Evolutionary conservation across 2,797 vertebrate genomes (phyloP).

Genomic region (Novumbra hubbsi): DNA sequence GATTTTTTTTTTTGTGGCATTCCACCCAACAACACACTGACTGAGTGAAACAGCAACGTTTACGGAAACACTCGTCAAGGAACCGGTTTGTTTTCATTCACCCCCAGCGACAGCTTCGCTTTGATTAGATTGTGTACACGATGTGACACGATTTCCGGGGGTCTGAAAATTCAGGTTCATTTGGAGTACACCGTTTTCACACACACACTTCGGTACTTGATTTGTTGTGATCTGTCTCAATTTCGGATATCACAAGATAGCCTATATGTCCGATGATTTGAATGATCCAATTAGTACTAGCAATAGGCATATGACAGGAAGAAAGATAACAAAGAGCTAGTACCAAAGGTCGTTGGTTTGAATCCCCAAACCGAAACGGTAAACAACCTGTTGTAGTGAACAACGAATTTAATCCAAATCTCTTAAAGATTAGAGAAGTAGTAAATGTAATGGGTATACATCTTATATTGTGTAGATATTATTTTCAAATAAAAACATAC

Average conservation of each 20-base stretch:
- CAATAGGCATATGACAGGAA: conserved; percentile 2
- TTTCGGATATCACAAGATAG: conserved; percentile 14
- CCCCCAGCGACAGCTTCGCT: conserved; percentile 47
- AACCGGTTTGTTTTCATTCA: conserved; percentile 67
- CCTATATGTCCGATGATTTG: conserved; percentile 26
- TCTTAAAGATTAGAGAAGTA: too few relatives aligned
- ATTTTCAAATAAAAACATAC: background rate
- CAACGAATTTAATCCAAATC: too few relatives aligned
- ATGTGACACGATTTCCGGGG: conserved; percentile 49
- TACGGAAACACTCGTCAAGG: conserved; percentile 70
- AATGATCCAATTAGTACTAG: conserved; percentile 2
- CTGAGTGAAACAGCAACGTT: conserved; percentile 50
- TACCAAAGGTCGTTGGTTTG: too few relatives aligned
- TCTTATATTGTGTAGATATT: background rate
- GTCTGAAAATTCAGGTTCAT: conserved; percentile 34
- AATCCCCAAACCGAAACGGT: too few relatives aligned
- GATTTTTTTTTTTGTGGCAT: conserved; percentile 54
- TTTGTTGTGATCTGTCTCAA: conserved; percentile 55
- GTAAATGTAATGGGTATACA: background rate
- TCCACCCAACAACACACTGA: conserved; percentile 45
- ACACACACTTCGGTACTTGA: conserved; percentile 55
- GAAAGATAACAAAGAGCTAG: too few relatives aligned
- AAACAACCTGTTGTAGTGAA: too few relatives aligned
- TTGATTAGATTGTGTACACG: conserved; percentile 47
- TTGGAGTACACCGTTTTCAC: conserved; percentile 45